A percentile compares a stretch with the other conserved stretches of the same genome.
Evolutionary conservation across 1,140 invertebrate genomes (phyloP).

Genomic region (Mylabris phalerata): DNA sequence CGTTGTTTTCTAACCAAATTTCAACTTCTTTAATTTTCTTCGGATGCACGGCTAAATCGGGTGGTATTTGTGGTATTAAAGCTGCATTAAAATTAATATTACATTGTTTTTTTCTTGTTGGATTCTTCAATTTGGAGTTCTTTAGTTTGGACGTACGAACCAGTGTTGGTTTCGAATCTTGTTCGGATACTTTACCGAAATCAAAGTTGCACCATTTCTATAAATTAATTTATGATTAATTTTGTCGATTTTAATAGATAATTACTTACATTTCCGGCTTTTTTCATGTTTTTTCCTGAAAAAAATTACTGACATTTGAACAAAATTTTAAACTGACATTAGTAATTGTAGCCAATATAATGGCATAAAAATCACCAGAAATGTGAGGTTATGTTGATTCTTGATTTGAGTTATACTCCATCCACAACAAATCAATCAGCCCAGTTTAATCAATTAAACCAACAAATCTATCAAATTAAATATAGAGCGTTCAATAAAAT

Average conservation of each 20-base stretch:
- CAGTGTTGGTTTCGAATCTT: neutral
- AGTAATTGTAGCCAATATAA: too few relatives aligned
- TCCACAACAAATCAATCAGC: too few relatives aligned
- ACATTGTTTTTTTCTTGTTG: neutral
- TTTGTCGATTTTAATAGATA: neutral
- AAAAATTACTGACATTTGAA: too few relatives aligned
- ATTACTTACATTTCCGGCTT: too few relatives aligned
- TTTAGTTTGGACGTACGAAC: neutral
- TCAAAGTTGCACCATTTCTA: slow-evolving; percentile 5
- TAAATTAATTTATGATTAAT: neutral
- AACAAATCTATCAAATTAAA: too few relatives aligned
- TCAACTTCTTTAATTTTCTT: slow-evolving; percentile 58
- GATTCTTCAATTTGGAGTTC: neutral
- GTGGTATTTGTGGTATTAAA: slow-evolving; percentile 47
- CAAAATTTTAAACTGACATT: too few relatives aligned
- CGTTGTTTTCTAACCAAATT: slow-evolving; percentile 46
- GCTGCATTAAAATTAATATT: slow-evolving; percentile 38
- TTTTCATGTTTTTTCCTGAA: too few relatives aligned
- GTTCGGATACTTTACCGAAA: neutral
- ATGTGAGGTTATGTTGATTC: too few relatives aligned
- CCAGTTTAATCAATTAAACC: too few relatives aligned
- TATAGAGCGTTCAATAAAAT: too few relatives aligned
- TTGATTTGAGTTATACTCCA: too few relatives aligned
- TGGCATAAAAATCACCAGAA: too few relatives aligned
- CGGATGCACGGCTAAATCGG: slow-evolving; percentile 53